These are phyloP conservation scores for Brassicogethes aeneus DNA, from an alignment of 2,888 invertebrate genomes.

Conservation along the genomic window DNA sequence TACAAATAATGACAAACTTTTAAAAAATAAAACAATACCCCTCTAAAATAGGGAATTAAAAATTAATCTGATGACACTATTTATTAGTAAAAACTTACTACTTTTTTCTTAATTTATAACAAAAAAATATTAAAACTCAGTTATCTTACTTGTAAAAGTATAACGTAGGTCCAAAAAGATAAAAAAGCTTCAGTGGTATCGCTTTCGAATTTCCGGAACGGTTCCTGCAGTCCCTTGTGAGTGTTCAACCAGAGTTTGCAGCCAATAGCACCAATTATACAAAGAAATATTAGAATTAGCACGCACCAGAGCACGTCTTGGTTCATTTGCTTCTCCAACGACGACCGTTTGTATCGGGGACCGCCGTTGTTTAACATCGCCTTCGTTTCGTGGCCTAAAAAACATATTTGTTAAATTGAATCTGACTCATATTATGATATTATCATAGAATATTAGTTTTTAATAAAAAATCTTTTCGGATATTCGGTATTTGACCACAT, in stretches of 20 bases:
- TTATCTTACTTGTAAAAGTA: conserved; percentile 73
- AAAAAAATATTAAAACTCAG: no score
- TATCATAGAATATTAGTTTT: conserved; percentile 1
- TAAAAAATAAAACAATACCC: no score
- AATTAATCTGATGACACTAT: no score
- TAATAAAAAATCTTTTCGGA: conserved; percentile 5
- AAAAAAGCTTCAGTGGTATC: conserved; percentile 56
- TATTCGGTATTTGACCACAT: not conserved
- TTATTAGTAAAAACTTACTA: no score
- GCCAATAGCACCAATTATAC: conserved; percentile 84
- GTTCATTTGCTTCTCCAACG: conserved; percentile 89
- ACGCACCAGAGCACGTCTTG: conserved; percentile 96
- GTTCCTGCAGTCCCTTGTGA: conserved; percentile 49
- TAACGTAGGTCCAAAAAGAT: conserved; percentile 92
- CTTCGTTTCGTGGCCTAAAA: conserved; percentile 87
- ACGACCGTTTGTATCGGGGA: conserved; percentile 86
- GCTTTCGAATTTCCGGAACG: conserved; percentile 56
- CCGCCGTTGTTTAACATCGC: conserved; percentile 96
- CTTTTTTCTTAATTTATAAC: no score
- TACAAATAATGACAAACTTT: no score
- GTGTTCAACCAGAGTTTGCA: conserved; percentile 77
- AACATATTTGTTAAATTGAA: conserved; percentile 5
- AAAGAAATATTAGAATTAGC: conserved; percentile 78
- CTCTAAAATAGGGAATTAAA: no score
- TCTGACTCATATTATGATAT: not conserved